These are phyloP conservation scores for Lithophane socia DNA, from an alignment of 2,888 invertebrate species.

Conservation along the genomic window DNA sequence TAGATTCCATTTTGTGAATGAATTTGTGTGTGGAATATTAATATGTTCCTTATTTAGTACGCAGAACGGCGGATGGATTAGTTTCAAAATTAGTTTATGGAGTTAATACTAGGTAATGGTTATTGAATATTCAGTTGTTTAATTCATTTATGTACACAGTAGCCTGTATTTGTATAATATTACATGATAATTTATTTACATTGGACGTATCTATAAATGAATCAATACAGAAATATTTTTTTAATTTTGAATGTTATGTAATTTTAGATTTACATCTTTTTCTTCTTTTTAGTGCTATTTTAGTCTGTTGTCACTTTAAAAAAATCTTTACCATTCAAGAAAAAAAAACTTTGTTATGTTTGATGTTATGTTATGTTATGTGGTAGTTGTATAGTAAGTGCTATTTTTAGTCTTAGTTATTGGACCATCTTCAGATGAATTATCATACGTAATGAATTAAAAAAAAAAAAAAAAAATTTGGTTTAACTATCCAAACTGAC, in stretches of 20 bases:
- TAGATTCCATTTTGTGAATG: conserved; percentile 42
- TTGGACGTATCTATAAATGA: not conserved
- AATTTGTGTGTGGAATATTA: conserved; percentile 36
- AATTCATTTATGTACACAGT: conserved; percentile 8
- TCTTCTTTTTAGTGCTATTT: too few species aligned
- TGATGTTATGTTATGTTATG: too few species aligned
- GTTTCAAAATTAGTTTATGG: conserved; percentile 25
- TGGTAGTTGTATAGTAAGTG: too few species aligned
- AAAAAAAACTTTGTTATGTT: too few species aligned
- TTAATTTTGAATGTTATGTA: not conserved
- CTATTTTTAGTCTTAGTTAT: too few species aligned
- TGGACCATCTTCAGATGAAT: too few species aligned
- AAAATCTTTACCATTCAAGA: too few species aligned
- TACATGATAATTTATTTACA: not conserved
- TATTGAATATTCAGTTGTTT: conserved; percentile 14
- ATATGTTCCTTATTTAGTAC: conserved; percentile 7
- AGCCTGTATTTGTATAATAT: not conserved
- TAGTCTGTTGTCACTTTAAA: too few species aligned
- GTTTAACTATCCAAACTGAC: too few species aligned
- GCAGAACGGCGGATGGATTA: conserved; percentile 14
- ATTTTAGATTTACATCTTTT: too few species aligned
- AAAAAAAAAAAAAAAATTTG: too few species aligned
- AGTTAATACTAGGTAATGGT: not conserved
- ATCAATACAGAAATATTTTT: not conserved
- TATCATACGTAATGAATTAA: too few species aligned